These are phyloP conservation scores for Chiloscyllium plagiosum DNA, from an alignment of 2,113 vertebrate genomes.

Conservation along the genomic window DNA sequence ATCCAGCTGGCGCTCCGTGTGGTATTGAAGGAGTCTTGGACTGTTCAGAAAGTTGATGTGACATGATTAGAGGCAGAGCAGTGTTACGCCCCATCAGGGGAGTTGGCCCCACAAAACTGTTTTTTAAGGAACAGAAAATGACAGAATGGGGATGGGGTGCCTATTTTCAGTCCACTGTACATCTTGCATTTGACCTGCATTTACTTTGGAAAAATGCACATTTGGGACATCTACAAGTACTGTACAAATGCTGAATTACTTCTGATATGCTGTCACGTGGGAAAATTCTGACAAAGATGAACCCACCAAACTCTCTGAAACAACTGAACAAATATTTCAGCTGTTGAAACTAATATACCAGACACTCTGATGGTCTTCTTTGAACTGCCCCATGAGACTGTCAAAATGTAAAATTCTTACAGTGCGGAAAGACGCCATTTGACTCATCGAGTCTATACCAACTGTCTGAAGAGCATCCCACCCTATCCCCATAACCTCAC, in stretches of 20 bases:
- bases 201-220: not conserved
- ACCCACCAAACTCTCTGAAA: not conserved
- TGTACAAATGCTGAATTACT: not conserved
- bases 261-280: not conserved
- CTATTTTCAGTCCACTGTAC: not conserved
- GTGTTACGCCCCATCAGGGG: too few species aligned
- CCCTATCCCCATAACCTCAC: too few species aligned
- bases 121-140: too few species aligned
- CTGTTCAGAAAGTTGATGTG: not conserved
- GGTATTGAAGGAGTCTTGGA: too few species aligned
- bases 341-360: not conserved
- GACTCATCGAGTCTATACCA: too few species aligned
- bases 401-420: not conserved
- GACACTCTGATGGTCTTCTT: not conserved
- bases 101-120: not conserved
- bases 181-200: not conserved
- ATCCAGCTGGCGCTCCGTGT: too few species aligned
- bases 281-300: not conserved
- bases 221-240: too few species aligned
- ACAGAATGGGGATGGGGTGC: not conserved
- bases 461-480: too few species aligned
- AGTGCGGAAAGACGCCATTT: too few species aligned
- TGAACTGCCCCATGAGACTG: not conserved
- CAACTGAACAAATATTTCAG: not conserved
- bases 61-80: not conserved